These are phyloP conservation scores for Poecilia gillii DNA, from an alignment of 2,797 vertebrate genomes.

Conservation along the genomic window DNA sequence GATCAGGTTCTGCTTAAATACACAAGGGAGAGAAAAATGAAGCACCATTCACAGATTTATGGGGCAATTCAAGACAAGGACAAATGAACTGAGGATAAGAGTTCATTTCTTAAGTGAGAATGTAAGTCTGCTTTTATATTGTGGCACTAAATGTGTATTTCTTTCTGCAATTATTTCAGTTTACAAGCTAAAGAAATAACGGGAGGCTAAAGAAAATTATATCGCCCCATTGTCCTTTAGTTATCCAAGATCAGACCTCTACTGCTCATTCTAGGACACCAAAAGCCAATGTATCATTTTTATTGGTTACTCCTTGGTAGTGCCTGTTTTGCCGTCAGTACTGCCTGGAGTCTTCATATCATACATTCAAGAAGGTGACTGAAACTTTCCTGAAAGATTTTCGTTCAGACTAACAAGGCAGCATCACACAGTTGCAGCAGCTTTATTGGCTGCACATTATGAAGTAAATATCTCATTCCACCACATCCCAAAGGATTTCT, in stretches of 20 bases:
- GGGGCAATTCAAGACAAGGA: slow-evolving; percentile 13
- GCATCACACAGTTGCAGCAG: slow-evolving; percentile 23
- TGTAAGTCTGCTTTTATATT: slow-evolving; percentile 18
- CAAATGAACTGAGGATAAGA: slow-evolving; percentile 14
- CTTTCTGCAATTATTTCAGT: slow-evolving; percentile 18
- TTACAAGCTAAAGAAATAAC: neutral
- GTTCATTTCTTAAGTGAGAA: slow-evolving; percentile 23
- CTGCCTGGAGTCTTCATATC: neutral
- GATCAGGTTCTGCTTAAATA: slow-evolving; percentile 35
- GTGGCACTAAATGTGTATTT: slow-evolving; percentile 5
- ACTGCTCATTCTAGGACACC: neutral
- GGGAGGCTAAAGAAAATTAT: neutral
- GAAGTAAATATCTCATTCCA: neutral
- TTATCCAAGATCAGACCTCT: neutral
- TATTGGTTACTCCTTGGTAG: neutral
- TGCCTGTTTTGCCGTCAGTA: neutral
- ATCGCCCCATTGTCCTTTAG: neutral
- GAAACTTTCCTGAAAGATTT: neutral
- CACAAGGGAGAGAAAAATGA: slow-evolving; percentile 45
- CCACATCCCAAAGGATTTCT: neutral
- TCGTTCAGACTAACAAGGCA: neutral
- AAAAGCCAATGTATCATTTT: neutral
- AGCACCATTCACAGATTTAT: slow-evolving; percentile 41
- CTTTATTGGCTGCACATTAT: slow-evolving; percentile 56
- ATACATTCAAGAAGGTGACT: neutral